Evolutionary conservation across 2,888 invertebrate genomes (phyloP), one percentile per base, ranked within the genome.

Genomic region (Cephonodes hylas): DNA sequence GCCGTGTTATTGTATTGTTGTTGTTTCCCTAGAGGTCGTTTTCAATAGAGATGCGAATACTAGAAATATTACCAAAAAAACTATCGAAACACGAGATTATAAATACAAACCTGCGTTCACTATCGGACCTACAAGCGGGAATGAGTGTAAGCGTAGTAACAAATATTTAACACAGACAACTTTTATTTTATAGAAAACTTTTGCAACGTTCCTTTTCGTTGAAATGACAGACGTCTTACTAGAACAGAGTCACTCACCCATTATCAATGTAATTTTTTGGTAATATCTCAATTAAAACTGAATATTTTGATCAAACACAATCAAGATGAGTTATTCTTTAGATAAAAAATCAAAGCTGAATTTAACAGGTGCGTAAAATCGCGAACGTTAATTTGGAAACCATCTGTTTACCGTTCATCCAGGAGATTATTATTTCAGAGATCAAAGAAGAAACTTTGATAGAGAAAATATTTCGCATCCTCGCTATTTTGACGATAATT

Each of bases 401-500:
- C 59, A 60, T 20, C 20, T 61, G 34, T 60, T 53, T 60, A 60
- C 23, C 34, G 25, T 20, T 20, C 25, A 53, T 38, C 38, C 1
- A 38, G 42, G 25, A 48, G 42, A 34, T 60, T 61, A 64, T 64
- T 62, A 48, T 77, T 80, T 22, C 77, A 84, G 85, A 73, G 44
- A 62, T 68, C 5, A 61, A 67, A 42, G 65, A 72, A 60, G 75
- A 73, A 69, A 61, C 75, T 13, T 0, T 62, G 2, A 72, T 46
- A 62, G 85, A 85, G 67, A 81, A 73, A 66, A 5, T 81, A 23
- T 65, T 84, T 45, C 64, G 69, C 38, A 59, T 73, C 6, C n/a
- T 83, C 22, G 73, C 79, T 34, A 38, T 84, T 57, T 2, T 84
- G 3, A 3, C 67, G 31, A 69, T 85, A 53, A 44, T 84, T 15